These are phyloP conservation scores for Drosophila koepferae DNA, from an alignment of 2,888 invertebrate genomes.

Conservation along the genomic window DNA sequence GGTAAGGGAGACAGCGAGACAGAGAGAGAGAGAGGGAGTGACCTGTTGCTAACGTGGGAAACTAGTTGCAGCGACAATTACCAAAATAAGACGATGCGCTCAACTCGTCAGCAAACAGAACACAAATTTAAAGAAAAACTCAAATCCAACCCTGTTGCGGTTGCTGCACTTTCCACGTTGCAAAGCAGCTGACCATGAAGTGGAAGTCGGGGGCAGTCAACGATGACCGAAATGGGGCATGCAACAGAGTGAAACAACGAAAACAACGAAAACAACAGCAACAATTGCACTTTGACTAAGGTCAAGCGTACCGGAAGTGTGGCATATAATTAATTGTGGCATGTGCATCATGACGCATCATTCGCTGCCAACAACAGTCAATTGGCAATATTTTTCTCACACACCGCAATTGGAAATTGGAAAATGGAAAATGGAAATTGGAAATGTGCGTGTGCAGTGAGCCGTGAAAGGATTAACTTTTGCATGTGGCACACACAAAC, in stretches of 20 bases:
- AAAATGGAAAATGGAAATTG: conserved; percentile 29
- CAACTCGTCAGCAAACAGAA: conserved; percentile 11
- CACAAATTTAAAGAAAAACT: neutral
- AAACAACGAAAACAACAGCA: conserved; percentile 12
- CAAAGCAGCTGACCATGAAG: conserved; percentile 64
- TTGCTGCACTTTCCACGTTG: conserved; percentile 19
- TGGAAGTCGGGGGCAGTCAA: conserved; percentile 33
- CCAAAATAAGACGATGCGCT: conserved; percentile 28
- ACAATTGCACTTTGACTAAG: conserved; percentile 12
- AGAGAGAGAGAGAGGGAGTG: neutral
- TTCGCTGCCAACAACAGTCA: conserved; percentile 9
- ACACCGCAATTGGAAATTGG: conserved; percentile 11
- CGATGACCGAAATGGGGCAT: conserved; percentile 39
- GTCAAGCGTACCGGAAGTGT: conserved; percentile 48
- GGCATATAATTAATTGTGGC: conserved; percentile 65
- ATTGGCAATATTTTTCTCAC: conserved; percentile 19
- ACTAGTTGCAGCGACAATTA: conserved; percentile 41
- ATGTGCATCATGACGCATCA: conserved; percentile 41
- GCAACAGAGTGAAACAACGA: conserved; percentile 34
- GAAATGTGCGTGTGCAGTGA: conserved; percentile 39
- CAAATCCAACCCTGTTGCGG: conserved; percentile 44
- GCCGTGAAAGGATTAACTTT: conserved; percentile 55
- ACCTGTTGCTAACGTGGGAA: conserved; percentile 61
- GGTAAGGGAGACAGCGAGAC: conserved; percentile 2
- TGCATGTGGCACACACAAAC: conserved; percentile 24